Conservation (phyloP, 2,888 invertebrate genomes). For the Tipula vernalis region DNA sequence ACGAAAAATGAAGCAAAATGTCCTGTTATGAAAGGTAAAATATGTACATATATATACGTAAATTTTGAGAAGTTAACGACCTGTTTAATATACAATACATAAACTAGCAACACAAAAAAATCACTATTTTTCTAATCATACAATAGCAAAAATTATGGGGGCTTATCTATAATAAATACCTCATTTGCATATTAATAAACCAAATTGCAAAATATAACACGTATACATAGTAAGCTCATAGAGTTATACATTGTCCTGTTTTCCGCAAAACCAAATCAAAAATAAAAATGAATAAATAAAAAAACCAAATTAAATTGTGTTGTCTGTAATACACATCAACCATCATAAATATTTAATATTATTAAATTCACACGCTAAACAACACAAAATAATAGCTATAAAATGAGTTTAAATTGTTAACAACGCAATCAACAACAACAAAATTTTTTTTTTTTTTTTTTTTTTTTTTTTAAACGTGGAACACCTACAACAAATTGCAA, state of each 20-base stretch:
- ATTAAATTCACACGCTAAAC: neutral
- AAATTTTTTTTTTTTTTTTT: neutral
- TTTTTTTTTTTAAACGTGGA: neutral
- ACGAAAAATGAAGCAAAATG: neutral
- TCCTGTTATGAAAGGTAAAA: neutral
- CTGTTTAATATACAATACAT: neutral
- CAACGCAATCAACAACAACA: neutral
- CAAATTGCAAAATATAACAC: neutral
- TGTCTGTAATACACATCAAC: neutral
- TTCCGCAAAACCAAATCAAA: neutral
- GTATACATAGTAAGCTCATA: neutral
- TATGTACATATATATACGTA: neutral
- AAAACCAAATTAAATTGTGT: neutral
- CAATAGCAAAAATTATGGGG: neutral
- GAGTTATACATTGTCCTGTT: neutral
- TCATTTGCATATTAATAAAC: neutral
- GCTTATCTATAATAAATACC: neutral
- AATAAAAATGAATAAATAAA: neutral
- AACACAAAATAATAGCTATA: neutral
- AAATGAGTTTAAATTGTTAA: neutral
- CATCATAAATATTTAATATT: neutral
- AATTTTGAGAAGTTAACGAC: neutral
- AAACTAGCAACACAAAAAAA: too few relatives aligned
- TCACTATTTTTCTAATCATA: too few relatives aligned
- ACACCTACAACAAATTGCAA: neutral